phyloP scores from a whole-genome alignment of 2,113 vertebrate genomes.

The Phrynosoma platyrhinos region DNA sequence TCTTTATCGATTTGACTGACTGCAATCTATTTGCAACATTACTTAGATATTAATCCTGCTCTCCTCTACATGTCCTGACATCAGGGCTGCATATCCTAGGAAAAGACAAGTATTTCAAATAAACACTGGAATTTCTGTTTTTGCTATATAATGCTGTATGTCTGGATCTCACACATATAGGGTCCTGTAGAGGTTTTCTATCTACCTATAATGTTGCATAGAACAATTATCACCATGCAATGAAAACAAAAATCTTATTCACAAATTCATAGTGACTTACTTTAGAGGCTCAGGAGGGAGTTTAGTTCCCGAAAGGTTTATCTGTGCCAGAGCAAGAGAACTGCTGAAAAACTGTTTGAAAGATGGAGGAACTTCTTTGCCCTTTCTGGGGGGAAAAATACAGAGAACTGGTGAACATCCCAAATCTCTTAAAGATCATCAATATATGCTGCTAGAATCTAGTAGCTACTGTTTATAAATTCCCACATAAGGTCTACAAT shows the following conservation, averaged over 20 bases:
- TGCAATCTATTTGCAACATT: not conserved
- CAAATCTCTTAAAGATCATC: not conserved
- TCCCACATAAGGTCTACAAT: not conserved
- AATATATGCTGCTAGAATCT: not conserved
- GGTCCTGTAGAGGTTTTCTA: not conserved
- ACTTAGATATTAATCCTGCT: not conserved
- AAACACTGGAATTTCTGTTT: not conserved
- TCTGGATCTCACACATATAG: not conserved
- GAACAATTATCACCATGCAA: conserved; percentile 21
- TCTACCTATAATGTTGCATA: conserved; percentile 8
- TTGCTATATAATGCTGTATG: not conserved
- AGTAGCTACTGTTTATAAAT: not conserved
- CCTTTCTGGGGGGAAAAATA: conserved; percentile 83
- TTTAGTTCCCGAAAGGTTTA: conserved; percentile 96
- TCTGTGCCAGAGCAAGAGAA: conserved; percentile 86
- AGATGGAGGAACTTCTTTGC: conserved; percentile 92
- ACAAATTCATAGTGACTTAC: conserved; percentile 77
- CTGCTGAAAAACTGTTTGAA: conserved; percentile 99
- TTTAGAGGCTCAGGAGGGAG: conserved; percentile 93
- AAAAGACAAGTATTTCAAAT: not conserved
- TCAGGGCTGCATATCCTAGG: not conserved
- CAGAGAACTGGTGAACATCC: conserved; percentile 28
- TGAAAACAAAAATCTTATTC: conserved; percentile 18
- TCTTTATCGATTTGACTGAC: not conserved
- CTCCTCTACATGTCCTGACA: not conserved